These are phyloP conservation scores for Phalacrocorax aristotelis DNA, from an alignment of 2,113 vertebrate species.

Conservation along the genomic window DNA sequence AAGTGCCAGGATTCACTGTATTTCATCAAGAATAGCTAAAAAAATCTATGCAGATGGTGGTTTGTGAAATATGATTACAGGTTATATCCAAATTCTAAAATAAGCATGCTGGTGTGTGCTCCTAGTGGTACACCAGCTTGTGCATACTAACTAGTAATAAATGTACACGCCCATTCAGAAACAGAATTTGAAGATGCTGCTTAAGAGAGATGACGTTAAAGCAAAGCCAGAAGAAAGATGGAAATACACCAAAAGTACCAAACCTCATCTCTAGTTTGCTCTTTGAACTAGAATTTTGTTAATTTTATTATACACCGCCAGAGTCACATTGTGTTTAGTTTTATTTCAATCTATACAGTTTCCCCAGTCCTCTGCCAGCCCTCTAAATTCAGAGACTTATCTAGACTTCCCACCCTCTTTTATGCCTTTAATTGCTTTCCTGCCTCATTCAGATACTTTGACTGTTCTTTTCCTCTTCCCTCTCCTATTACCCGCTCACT, in stretches of 20 bases:
- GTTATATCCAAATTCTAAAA: not conserved
- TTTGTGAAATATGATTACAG: not conserved
- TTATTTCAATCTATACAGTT: not conserved
- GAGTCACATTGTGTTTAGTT: not conserved
- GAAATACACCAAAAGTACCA: not conserved
- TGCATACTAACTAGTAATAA: not conserved
- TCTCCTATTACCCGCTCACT: not conserved
- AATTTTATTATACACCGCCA: not conserved
- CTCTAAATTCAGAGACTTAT: not conserved
- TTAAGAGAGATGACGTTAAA: not conserved
- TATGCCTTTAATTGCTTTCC: not conserved
- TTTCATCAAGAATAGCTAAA: not conserved
- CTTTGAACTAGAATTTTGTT: not conserved
- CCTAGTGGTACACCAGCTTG: not conserved
- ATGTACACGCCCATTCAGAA: not conserved
- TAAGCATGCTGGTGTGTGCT: not conserved
- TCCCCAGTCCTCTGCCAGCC: not conserved
- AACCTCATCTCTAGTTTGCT: not conserved
- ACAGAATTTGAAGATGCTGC: not conserved
- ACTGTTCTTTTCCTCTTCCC: not conserved
- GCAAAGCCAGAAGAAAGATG: not conserved
- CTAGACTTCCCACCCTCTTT: not conserved
- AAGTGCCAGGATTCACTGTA: not conserved
- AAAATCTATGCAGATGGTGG: not conserved
- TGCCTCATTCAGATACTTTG: not conserved